These are phyloP conservation scores for Brachystomella parvula DNA, from an alignment of 1,140 invertebrate genomes.

Conservation along the genomic window DNA sequence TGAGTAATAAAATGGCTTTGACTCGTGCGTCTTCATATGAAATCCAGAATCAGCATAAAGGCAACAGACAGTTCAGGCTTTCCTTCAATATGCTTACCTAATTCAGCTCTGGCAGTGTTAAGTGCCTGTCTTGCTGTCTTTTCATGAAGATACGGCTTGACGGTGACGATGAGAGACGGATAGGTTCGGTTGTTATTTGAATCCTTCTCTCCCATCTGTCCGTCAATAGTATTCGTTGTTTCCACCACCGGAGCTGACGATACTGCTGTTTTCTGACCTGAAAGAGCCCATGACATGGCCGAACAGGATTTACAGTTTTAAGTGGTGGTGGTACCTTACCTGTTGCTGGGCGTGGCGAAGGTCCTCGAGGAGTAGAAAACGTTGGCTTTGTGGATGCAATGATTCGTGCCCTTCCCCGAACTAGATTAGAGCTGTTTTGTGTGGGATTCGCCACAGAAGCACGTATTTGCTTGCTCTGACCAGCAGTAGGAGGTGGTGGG, in stretches of 20 bases:
- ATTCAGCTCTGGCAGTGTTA: conserved; percentile 46
- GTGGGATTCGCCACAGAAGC: no score
- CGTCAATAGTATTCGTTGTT: not conserved
- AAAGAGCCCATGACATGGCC: no score
- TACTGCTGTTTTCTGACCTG: not conserved
- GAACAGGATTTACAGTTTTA: no score
- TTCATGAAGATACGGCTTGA: conserved; percentile 61
- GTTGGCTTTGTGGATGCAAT: not conserved
- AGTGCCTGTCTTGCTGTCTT: conserved; percentile 46
- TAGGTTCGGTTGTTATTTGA: conserved; percentile 56
- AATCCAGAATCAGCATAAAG: conserved; percentile 7
- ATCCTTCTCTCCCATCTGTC: conserved; percentile 3
- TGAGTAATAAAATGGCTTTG: conserved; percentile 66
- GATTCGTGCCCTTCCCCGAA: not conserved
- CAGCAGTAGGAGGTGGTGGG: not conserved
- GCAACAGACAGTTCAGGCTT: not conserved
- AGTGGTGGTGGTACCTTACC: no score
- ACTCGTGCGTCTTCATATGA: conserved; percentile 56
- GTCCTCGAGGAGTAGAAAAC: not conserved
- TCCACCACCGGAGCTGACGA: not conserved
- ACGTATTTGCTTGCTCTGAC: no score
- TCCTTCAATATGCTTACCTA: conserved; percentile 42
- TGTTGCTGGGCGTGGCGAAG: not conserved
- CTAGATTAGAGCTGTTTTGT: no score
- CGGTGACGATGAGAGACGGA: conserved; percentile 70